These are phyloP conservation scores for Dicerorhinus sumatrensis DNA, from an alignment of 2,113 vertebrate genomes.

Conservation along the genomic window DNA sequence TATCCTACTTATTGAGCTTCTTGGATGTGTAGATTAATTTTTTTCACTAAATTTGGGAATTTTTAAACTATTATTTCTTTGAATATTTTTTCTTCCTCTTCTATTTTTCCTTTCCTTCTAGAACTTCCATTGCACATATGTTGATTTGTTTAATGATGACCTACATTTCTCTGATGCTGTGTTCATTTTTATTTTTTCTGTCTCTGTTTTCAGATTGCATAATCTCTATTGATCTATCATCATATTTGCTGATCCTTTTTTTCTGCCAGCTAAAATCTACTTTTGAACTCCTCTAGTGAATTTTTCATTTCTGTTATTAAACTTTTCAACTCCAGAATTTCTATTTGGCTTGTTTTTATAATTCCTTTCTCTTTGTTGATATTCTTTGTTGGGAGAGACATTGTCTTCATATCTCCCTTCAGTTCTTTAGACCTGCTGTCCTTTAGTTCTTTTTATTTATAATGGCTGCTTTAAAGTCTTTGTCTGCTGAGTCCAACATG, in stretches of 20 bases:
- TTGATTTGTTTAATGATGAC: neutral
- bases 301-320: neutral
- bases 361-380: neutral
- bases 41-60: neutral
- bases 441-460: neutral
- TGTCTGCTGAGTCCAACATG: neutral
- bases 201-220: neutral
- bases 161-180: neutral
- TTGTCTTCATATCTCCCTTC: neutral
- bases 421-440: neutral
- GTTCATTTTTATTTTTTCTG: neutral
- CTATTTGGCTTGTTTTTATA: neutral
- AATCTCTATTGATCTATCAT: neutral
- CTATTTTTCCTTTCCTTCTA: neutral
- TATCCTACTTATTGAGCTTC: neutral
- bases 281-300: neutral
- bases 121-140: neutral
- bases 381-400: neutral
- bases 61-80: neutral
- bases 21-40: neutral
- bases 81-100: neutral
- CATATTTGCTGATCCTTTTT: neutral
- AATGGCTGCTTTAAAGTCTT: neutral
- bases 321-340: neutral
- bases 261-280: neutral